Evolutionary conservation across 2,888 invertebrate genomes (phyloP), one percentile per base, ranked within the genome.

Genomic region (Drosophila antonietae): DNA sequence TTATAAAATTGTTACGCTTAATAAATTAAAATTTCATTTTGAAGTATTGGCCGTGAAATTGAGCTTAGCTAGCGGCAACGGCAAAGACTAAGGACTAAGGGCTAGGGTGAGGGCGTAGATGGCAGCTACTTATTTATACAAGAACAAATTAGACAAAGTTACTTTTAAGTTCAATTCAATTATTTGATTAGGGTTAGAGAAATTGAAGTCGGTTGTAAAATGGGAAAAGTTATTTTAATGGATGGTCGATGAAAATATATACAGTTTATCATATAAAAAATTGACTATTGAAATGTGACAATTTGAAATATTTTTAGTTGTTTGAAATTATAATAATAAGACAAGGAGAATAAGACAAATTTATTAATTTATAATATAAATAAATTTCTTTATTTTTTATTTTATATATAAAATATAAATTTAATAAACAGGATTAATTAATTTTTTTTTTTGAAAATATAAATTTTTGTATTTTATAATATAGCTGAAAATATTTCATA

Each of bases 1-100:
- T 91, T 90, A 89, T 89, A 91, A 91, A 91, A 90, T 89, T 90
- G 90, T 88, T 90, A 88, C 91, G 91, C 91, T 83, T 84, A 90
- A 91, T 91, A 91, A 91, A 91, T 91, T 90, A 90, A 90, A 89
- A 84, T 81, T 86, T 84, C 69, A 78, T 84, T 88, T 88, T 87
- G 76, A 87, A 88, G 89, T 88, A 90, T 89, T 90, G 79, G 88
- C 86, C 91, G 88, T 91, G 91, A 91, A 91, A 91, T 91, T 91
- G 82, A 88, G 90, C 89, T 91, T 90, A 89, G 75, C 79, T 33
- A 15, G 12, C 23, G 41, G 31, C 20, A 15, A 7, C 0, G 37
- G 23, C 33, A 28, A n/a, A 2, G n/a, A 7, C 4, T 12, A 14
- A 37, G 37, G 23, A 18, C 7, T 14, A 14, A 51, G 20, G 3